Evolutionary conservation across 2,113 vertebrate genomes (phyloP).

Genomic region (Pseudopipra pipra): DNA sequence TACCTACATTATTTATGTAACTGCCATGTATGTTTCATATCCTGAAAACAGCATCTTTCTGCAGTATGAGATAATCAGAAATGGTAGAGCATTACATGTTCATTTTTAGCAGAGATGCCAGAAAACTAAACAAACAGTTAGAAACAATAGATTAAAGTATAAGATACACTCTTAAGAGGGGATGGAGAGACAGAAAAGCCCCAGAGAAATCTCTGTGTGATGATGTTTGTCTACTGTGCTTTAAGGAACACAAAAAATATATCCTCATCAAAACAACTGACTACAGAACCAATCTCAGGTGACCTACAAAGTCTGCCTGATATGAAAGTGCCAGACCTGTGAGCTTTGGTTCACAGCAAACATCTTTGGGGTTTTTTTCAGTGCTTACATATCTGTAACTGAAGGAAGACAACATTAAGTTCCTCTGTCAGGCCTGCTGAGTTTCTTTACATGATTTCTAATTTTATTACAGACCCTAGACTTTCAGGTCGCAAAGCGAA

Average conservation of each 20-base stretch:
- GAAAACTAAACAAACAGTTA: background rate
- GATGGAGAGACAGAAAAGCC: background rate
- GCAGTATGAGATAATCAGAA: background rate
- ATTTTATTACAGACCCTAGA: background rate
- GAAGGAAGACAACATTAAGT: background rate
- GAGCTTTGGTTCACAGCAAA: background rate
- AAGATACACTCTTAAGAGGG: background rate
- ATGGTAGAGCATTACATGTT: background rate
- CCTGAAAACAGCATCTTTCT: background rate
- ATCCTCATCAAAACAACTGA: background rate
- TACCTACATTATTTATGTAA: background rate
- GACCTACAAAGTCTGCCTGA: background rate
- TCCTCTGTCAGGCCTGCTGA: background rate
- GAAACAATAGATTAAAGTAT: background rate
- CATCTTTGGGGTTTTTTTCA: background rate
- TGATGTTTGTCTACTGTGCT: background rate
- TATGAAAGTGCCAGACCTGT: background rate
- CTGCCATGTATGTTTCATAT: background rate
- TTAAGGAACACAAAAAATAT: background rate
- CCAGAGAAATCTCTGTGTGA: background rate
- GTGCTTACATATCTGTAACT: background rate
- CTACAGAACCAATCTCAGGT: background rate
- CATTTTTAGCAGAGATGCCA: background rate
- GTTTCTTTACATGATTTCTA: background rate
- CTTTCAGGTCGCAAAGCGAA: background rate